Percentiles rank a stretch among this genome's conserved stretches.
phyloP scores from a whole-genome alignment of 2,888 invertebrate genomes.

The Ochropacha duplaris region DNA sequence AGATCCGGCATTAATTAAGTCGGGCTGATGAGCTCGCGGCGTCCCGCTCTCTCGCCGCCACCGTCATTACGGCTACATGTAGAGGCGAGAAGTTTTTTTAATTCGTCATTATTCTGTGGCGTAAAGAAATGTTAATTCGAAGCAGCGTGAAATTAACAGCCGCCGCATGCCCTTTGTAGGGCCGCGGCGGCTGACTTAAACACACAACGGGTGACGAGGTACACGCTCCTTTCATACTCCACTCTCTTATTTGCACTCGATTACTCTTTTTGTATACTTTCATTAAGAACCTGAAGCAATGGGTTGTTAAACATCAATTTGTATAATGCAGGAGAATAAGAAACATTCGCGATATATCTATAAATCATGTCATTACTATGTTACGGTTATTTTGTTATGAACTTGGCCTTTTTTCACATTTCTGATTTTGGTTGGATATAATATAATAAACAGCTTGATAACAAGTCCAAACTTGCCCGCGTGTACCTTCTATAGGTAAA shows the following conservation, averaged over 20 bases:
- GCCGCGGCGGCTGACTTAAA: slow-evolving; percentile 77
- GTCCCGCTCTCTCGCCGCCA: slow-evolving; percentile 57
- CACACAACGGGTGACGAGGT: slow-evolving; percentile 81
- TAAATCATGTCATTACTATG: slow-evolving; percentile 38
- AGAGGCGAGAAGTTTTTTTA: slow-evolving; percentile 79
- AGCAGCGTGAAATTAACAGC: slow-evolving; percentile 84
- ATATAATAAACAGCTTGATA: no score
- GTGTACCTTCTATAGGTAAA: no score
- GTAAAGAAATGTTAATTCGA: slow-evolving; percentile 84
- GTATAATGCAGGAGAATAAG: slow-evolving; percentile 55
- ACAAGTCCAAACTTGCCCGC: no score
- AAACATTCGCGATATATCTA: slow-evolving; percentile 48
- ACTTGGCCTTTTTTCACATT: no score
- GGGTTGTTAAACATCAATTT: slow-evolving; percentile 76
- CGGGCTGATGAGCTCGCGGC: slow-evolving; percentile 75
- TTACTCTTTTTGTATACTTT: slow-evolving; percentile 74
- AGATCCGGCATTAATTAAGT: slow-evolving; percentile 82
- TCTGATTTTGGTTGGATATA: no score
- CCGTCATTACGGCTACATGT: slow-evolving; percentile 78
- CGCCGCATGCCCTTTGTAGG: slow-evolving; percentile 78
- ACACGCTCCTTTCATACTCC: slow-evolving; percentile 68
- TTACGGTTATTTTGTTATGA: slow-evolving; percentile 19
- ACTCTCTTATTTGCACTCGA: slow-evolving; percentile 80
- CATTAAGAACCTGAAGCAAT: slow-evolving; percentile 66
- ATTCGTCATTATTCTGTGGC: slow-evolving; percentile 83